Base-by-base conservation (phyloP, 2,113 vertebrate genomes). In the Cephalopholis sonnerati region DNA sequence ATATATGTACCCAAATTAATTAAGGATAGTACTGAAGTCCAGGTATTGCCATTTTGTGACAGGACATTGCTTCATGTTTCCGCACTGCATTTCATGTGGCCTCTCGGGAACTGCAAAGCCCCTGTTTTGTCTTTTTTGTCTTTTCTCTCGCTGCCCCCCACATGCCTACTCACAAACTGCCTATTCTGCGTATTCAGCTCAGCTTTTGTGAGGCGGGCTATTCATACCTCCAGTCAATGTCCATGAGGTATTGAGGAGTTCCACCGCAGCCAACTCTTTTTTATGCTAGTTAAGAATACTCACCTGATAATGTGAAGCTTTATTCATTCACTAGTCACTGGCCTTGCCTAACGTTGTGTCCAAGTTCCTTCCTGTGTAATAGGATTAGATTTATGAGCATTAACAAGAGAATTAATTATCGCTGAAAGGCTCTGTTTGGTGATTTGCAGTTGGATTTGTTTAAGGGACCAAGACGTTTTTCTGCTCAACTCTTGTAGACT, bases 171-270 rank as follows among this genome's bases (percentile, higher is more conserved):
- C 80, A 58, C 86, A 91, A 87, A 89, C 90, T 83, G 68, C 87
- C 87, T 72, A 86, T 87, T 92, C 88, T 91, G 91, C 92, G 83
- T 89, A 85, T 92, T 94, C 91, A 90, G 77, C 91, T 77, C 77
- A 51, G 82, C 90, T 86, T 93, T 94, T 93, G 87, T 92, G 77
- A 66, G 72, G 67, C 69, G 46, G 66, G 61, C 93, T 83, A 84
- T 93, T 94, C 92, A 93, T 85, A 74, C 84, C 77, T 66, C 83
- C 69, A 54, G 71, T 84, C 87, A 86, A 62, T 74, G 81, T 90
- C 87, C 51, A 24, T 80, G 72, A 78, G 62, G 81, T 87, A 62
- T 55, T 84, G 82, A 82, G 67, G 73, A 77, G 65, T 59, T 81
- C 55, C 41, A 58, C 41, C 71, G 32, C 74, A 87, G 63, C 76